Evolutionary conservation across 2,888 invertebrate species (phyloP), one percentile per base, ranked within the genome.

Genomic region (Carterocephalus palaemon): DNA sequence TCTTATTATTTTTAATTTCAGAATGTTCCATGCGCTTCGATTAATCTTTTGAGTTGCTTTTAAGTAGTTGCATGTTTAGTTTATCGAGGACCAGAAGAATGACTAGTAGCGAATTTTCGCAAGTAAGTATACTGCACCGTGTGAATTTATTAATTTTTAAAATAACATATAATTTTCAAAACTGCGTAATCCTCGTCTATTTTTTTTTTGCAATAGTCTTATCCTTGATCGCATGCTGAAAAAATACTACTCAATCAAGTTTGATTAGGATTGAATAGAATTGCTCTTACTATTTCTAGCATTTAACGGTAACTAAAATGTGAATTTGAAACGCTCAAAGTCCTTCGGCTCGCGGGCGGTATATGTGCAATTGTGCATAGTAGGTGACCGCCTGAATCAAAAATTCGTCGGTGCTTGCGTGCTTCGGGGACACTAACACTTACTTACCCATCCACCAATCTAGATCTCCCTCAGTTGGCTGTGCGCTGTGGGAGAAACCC

Each of bases 21-120:
- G 82, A 79, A 60, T 71, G 63, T 64, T 52, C 55, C 63, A 62
- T 65, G 73, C 47, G 70, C 70, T 70, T 79, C 70, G 60, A 58
- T 70, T 73, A 59, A 56, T 73, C 67, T 67, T 59, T 65, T 82
- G 56, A 66, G 76, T 78, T 78, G 84, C 81, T 79, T 80, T 67
- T 73, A 58, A 69, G 70, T 83, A 81, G 75, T 81, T 83, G 85
- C 85, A 85, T 85, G 82, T 64, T 62, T 66, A 67, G 51, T 67
- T 62, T 68, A 59, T 54, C 67, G 67, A 67, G 58, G 65, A 57
- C 53, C 51, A 10, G 20, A 26, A 19, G 26, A 15, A n/a, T 28
- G 26, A 55, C 57, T 57, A 64, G 64, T 62, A 67, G 69, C 69
- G 67, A 54, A 59, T 72, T 69, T 69, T 66, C 57, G 48, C 19